These are phyloP conservation scores for Alethe diademata DNA, from an alignment of 2,113 vertebrate genomes.

Conservation along the genomic window DNA sequence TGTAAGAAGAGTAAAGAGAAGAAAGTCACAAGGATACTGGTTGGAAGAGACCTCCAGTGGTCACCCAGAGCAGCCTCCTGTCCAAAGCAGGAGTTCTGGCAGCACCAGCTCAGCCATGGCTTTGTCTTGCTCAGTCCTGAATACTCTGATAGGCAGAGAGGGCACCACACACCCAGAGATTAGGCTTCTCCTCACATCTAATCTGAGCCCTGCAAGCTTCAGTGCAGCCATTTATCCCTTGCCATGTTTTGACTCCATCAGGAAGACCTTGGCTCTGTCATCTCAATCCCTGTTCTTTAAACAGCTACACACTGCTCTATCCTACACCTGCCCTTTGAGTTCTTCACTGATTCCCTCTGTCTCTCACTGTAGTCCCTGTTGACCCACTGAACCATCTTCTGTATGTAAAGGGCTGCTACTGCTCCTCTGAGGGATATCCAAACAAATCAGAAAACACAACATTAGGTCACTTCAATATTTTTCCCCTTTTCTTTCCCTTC, in stretches of 20 bases:
- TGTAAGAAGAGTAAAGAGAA: not conserved
- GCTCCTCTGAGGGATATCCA: not conserved
- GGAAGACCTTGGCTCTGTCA: not conserved
- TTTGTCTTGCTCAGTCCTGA: not conserved
- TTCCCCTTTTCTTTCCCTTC: not conserved
- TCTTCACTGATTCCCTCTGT: not conserved
- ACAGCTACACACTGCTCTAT: not conserved
- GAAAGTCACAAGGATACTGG: not conserved
- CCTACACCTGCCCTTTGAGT: fast-evolving
- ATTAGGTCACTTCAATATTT: not conserved
- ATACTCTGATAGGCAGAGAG: not conserved
- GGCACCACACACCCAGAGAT: not conserved
- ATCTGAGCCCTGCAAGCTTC: not conserved
- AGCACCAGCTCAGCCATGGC: not conserved
- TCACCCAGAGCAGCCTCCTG: not conserved
- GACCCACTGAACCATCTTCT: not conserved
- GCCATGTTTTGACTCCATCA: not conserved
- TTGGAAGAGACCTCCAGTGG: not conserved
- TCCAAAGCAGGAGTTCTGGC: not conserved
- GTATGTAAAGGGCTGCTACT: not conserved
- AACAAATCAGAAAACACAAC: not conserved
- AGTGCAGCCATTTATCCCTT: not conserved
- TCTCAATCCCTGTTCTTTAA: not conserved
- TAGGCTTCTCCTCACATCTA: not conserved
- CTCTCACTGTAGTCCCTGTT: not conserved